These are phyloP conservation scores for Acrocephalus scirpaceus DNA, from an alignment of 2,797 vertebrate genomes.

Conservation along the genomic window DNA sequence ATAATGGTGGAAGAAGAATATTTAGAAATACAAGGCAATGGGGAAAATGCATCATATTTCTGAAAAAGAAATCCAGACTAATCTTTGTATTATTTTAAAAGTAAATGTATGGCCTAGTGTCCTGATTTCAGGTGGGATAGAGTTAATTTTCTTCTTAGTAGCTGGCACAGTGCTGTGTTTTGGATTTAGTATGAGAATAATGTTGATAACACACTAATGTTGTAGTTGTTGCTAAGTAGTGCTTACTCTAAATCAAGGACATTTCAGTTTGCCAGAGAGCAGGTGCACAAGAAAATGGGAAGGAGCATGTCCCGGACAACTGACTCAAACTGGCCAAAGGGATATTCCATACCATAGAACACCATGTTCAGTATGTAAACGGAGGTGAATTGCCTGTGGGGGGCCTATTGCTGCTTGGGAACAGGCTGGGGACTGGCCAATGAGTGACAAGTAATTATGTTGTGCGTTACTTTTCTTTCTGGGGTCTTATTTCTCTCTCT, in stretches of 20 bases:
- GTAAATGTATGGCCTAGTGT: background rate
- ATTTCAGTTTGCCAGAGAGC: background rate
- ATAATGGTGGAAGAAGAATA: background rate
- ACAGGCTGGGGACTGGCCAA: background rate
- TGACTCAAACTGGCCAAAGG: background rate
- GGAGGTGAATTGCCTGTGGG: background rate
- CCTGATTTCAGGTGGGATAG: background rate
- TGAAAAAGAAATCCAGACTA: background rate
- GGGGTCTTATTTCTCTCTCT: background rate
- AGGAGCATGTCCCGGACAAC: background rate
- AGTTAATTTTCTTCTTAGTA: background rate
- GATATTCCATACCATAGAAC: background rate
- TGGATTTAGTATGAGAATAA: background rate
- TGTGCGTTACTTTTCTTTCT: background rate
- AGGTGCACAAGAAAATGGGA: background rate
- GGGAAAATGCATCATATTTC: background rate
- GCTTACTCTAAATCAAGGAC: background rate
- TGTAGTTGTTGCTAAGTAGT: background rate
- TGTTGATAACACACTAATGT: background rate
- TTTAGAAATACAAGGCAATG: background rate
- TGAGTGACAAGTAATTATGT: background rate
- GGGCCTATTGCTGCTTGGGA: rapidly evolving
- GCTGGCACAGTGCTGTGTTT: background rate
- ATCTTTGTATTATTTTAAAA: slow-evolving; percentile 21
- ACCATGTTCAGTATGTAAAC: background rate